These are phyloP conservation scores for Alauda arvensis DNA, from an alignment of 2,797 vertebrate genomes.

Conservation along the genomic window DNA sequence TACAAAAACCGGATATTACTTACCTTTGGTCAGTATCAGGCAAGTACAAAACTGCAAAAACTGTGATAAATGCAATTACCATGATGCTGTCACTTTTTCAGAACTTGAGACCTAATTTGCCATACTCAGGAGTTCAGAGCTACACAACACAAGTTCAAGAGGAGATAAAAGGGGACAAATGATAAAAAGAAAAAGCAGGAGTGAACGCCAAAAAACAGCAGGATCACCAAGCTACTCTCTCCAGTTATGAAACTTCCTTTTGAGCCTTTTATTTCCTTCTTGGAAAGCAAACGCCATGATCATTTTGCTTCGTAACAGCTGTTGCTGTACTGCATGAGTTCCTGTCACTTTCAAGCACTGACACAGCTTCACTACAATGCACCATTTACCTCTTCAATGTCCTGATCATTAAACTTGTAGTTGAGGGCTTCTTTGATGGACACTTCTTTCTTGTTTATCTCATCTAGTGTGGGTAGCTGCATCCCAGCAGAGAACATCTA, in stretches of 20 bases:
- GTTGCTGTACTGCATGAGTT: background rate
- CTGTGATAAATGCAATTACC: background rate
- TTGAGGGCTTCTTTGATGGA: slow-evolving; percentile 98
- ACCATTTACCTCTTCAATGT: slow-evolving; percentile 90
- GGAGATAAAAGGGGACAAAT: background rate
- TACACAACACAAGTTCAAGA: background rate
- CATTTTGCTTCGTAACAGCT: background rate
- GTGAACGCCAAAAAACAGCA: background rate
- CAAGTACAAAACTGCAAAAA: background rate
- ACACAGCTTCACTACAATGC: background rate
- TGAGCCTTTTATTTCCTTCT: background rate
- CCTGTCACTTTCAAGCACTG: background rate
- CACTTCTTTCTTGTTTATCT: slow-evolving; percentile 95
- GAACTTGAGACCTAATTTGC: background rate
- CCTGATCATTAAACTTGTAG: slow-evolving; percentile 98
- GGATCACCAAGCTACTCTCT: background rate
- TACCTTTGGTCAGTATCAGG: background rate
- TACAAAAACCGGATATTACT: background rate
- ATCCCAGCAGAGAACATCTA: slow-evolving; percentile 95
- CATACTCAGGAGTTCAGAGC: background rate
- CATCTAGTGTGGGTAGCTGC: slow-evolving; percentile 95
- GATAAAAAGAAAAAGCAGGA: background rate
- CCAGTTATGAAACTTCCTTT: background rate
- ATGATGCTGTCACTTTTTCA: background rate
- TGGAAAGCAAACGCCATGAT: background rate